These are phyloP conservation scores for Prorops nasuta DNA, from an alignment of 1,140 invertebrate genomes.

Conservation along the genomic window DNA sequence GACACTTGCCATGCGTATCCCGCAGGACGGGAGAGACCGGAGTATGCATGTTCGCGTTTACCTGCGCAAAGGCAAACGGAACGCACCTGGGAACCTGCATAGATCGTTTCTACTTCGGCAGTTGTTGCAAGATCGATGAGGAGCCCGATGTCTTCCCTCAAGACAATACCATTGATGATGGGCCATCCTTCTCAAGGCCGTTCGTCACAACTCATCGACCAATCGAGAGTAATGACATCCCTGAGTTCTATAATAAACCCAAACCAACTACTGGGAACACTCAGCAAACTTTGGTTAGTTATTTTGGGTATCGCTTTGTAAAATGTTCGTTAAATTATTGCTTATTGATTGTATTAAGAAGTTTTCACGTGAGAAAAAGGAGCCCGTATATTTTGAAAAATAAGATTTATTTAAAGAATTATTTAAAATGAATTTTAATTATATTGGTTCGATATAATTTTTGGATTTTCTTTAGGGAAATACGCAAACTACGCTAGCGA, in stretches of 20 bases:
- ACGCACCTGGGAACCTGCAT: conserved; percentile 88
- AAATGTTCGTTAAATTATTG: too few species aligned
- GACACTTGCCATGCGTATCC: conserved; percentile 82
- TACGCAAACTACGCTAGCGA: conserved; percentile 12
- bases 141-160: conserved; percentile 52
- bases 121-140: conserved; percentile 74
- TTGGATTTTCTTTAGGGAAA: too few species aligned
- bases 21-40: conserved; percentile 76
- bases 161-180: conserved; percentile 51
- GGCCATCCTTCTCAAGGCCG: conserved; percentile 30
- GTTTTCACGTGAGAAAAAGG: too few species aligned
- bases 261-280: conserved; percentile 38
- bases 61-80: conserved; percentile 87
- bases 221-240: conserved; percentile 51
- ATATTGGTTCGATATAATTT: too few species aligned
- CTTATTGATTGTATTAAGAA: too few species aligned
- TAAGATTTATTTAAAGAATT: too few species aligned
- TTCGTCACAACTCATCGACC: conserved; percentile 36
- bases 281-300: too few species aligned
- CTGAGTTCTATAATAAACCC: conserved; percentile 43
- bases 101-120: conserved; percentile 89
- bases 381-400: too few species aligned
- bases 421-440: too few species aligned
- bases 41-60: conserved; percentile 92
- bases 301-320: too few species aligned